Conservation (phyloP, 2,888 invertebrate species). For the Catotricha subobsoleta region DNA sequence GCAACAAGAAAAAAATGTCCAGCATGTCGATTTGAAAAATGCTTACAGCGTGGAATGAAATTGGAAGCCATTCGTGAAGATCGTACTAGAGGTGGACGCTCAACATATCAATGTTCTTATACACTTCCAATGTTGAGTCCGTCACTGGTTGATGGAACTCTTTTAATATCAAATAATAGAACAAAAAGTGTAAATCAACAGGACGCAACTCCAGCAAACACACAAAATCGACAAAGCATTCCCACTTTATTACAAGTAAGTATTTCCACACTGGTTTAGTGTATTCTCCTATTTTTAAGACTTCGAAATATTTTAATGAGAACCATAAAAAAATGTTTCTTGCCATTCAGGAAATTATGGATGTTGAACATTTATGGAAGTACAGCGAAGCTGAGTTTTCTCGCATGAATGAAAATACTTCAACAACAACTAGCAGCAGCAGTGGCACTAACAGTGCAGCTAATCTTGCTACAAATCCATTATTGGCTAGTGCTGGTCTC, state of each 20-base stretch:
- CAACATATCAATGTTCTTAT: constrained; percentile 90
- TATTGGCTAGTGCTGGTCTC: constrained; percentile 35
- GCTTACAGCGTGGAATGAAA: constrained; percentile 91
- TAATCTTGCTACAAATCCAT: constrained; percentile 33
- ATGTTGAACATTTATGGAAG: constrained; percentile 90
- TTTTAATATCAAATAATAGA: constrained; percentile 17
- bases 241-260: constrained; percentile 51
- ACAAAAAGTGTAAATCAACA: neutral
- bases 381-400: constrained; percentile 70
- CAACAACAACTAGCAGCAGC: constrained; percentile 18
- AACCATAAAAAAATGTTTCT: constrained; percentile 9
- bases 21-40: constrained; percentile 91
- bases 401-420: constrained; percentile 35
- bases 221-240: constrained; percentile 23
- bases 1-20: constrained; percentile 93
- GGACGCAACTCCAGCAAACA: neutral
- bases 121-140: constrained; percentile 50
- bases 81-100: constrained; percentile 84
- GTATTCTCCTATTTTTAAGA: neutral
- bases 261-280: constrained; percentile 4
- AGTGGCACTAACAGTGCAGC: constrained; percentile 8
- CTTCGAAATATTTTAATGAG: neutral
- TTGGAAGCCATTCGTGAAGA: constrained; percentile 92
- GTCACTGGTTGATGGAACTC: constrained; percentile 24
- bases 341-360: constrained; percentile 69